These are phyloP conservation scores for Arnoldichthys spilopterus DNA, from an alignment of 2,797 vertebrate genomes.

Conservation along the genomic window DNA sequence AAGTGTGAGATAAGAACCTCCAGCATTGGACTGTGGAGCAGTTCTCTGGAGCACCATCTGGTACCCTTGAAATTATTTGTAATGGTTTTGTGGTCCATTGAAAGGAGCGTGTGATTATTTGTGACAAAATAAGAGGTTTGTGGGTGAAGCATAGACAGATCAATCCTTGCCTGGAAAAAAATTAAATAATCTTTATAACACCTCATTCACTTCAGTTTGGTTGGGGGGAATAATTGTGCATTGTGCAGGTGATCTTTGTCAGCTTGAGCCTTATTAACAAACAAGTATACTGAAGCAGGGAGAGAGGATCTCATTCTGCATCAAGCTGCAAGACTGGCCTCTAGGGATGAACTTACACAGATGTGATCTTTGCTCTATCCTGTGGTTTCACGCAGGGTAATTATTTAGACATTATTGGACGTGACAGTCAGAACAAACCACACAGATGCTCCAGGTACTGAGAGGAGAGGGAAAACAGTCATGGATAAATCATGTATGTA, in stretches of 20 bases:
- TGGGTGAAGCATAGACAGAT: too few species aligned
- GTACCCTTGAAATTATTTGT: conserved; percentile 7
- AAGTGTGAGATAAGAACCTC: too few species aligned
- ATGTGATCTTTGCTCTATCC: conserved; percentile 40
- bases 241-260: conserved; percentile 11
- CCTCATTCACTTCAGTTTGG: too few species aligned
- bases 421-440: conserved; percentile 43
- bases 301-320: conserved; percentile 30
- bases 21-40: too few species aligned
- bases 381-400: conserved; percentile 35
- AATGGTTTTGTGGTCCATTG: too few species aligned
- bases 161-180: too few species aligned
- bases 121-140: too few species aligned
- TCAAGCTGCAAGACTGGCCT: not conserved
- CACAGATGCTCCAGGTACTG: conserved; percentile 24
- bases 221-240: conserved; percentile 15
- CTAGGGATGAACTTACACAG: conserved; percentile 39
- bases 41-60: not conserved
- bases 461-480: conserved; percentile 18
- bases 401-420: conserved; percentile 45
- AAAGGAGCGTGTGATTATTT: too few species aligned
- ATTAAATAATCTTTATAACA: too few species aligned
- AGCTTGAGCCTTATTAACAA: conserved; percentile 40
- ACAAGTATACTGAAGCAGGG: conserved; percentile 22
- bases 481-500: conserved; percentile 7